Evolutionary conservation across 2,797 vertebrate species (phyloP), one percentile per base, ranked within the genome.

Genomic region (Clamator glandarius): DNA sequence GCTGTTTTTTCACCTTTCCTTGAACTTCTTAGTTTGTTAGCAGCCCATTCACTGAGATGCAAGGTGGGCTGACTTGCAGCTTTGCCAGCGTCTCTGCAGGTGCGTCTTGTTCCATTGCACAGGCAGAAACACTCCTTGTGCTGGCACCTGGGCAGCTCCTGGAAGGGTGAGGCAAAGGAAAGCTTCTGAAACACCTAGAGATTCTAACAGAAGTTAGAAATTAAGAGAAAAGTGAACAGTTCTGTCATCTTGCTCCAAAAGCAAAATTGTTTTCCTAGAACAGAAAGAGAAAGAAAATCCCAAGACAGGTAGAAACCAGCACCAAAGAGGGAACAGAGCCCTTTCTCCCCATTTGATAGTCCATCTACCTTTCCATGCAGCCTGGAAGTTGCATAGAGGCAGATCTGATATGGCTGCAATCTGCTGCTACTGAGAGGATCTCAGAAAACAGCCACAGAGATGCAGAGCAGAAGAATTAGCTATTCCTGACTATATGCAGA

Each of bases 21-120:
- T 69, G 13, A 59, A 59, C 15, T 55, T 80, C 20, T 25, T 68
- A 11, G 63, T 67, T 58, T 11, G 2, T 48, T 62, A 41, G 55
- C 48, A n/a, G 23, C 9, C 9, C 14, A 63, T 84, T 48, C 58
- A n/a, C 70, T n/a, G 36, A 41, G 70, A 48, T 69, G 29, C 26
- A 81, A 55, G 29, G 20, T 15, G n/a, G 35, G 48, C 42, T 55
- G 29, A 42, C 17, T 48, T 26, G 57, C 46, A 57, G 48, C 16
- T 81, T 86, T 87, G 51, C 33, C 4, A 5, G 14, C n/a, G 25
- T 28, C 11, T 35, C 61, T 80, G 35, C 51, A 39, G 2, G 2
- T 14, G 41, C 44, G 36, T 15, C 35, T 61, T 1, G 0, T 50
- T 35, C 26, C 52, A 12, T 51, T 0, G 1, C 57, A 33, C 42